Evolutionary conservation across 1,140 invertebrate species (phyloP).

Genomic region (Hyphantria cunea): DNA sequence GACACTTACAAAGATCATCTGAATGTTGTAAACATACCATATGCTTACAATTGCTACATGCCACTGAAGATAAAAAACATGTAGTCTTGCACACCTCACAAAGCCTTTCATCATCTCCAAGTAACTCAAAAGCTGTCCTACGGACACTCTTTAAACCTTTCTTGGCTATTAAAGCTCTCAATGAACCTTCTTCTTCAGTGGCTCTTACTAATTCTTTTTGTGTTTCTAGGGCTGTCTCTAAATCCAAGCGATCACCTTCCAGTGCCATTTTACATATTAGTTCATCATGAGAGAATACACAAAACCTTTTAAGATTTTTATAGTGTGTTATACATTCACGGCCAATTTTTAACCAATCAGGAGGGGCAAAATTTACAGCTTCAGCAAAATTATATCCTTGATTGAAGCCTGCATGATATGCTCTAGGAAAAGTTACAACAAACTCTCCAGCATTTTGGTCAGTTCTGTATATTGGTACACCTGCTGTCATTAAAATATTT

Average conservation of each 20-base stretch:
- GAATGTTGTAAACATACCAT: conserved; percentile 95
- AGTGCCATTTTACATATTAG: conserved; percentile 98
- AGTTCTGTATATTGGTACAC: conserved; percentile 88
- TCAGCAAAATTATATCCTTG: conserved; percentile 99
- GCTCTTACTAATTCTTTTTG: conserved; percentile 94
- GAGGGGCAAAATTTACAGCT: conserved; percentile 99
- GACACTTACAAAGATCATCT: conserved; percentile 91
- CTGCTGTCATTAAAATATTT: conserved; percentile 94
- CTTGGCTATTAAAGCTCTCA: conserved; percentile 88
- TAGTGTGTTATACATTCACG: conserved; percentile 97
- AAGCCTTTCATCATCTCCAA: conserved; percentile 97
- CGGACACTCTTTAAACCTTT: conserved; percentile 93
- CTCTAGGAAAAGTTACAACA: conserved; percentile 98
- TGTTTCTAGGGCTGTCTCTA: conserved; percentile 91
- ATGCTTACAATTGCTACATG: conserved; percentile 90
- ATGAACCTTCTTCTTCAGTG: conserved; percentile 90
- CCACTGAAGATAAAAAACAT: conserved; percentile 97
- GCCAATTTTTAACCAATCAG: conserved; percentile 98
- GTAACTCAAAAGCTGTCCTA: conserved; percentile 94
- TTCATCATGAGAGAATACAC: conserved; percentile 99
- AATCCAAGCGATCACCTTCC: conserved; percentile 93
- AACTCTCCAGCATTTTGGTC: conserved; percentile 99
- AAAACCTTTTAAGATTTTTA: conserved; percentile 94
- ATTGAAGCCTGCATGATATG: conserved; percentile 99
- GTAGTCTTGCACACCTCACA: conserved; percentile 98